Evolutionary conservation across 1,140 invertebrate species (phyloP), one percentile per base, ranked within the genome.

Genomic region (Conus betulinus): DNA sequence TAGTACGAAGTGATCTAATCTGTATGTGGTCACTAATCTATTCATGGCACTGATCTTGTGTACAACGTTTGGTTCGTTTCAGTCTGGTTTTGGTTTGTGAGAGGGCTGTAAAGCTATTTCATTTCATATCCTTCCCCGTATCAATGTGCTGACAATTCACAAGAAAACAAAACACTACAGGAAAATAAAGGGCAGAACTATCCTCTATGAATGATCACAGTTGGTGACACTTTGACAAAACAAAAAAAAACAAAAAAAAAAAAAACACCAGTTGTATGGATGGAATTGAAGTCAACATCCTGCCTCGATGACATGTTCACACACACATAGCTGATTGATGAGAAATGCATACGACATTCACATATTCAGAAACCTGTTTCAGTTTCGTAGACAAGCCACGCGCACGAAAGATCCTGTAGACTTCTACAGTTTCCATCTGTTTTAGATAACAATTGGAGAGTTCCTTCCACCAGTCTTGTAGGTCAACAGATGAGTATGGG

Each of bases 241-340:
- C 3, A 20, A 71, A 20, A 1, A 63, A 1, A 11, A 11, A 0
- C n/a, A n/a, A 6, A 71, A 71, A 20, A 71, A 20, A 1, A 63
- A 1, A 11, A 11, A 0, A 63, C 60, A 63, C 60, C 67, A 71
- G 20, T 71, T 71, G 7, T 23, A 71, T 71, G 67, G 67, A 71
- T 71, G 67, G 67, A 71, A 71, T 71, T 71, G 67, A 71, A 71
- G 67, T 71, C 67, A 71, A 71, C 67, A 23, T 71, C 20, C 67
- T 13, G 15, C 67, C 20, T 23, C 67, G 67, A 20, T 60, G 15
- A 60, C 57, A 60, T 15, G 15, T 15, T 11, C 57, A 60, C 57
- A 60, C 57, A 60, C 15, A 60, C 57, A 60, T 15, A 60, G 39
- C 39, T 39, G 39, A 39, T 39, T 39, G 39, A 39, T 39, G 39